A percentile compares a stretch with the other conserved stretches of the same genome.
These are phyloP conservation scores for Tetramorium simillimum DNA, from an alignment of 1,140 invertebrate genomes.

Conservation along the genomic window DNA sequence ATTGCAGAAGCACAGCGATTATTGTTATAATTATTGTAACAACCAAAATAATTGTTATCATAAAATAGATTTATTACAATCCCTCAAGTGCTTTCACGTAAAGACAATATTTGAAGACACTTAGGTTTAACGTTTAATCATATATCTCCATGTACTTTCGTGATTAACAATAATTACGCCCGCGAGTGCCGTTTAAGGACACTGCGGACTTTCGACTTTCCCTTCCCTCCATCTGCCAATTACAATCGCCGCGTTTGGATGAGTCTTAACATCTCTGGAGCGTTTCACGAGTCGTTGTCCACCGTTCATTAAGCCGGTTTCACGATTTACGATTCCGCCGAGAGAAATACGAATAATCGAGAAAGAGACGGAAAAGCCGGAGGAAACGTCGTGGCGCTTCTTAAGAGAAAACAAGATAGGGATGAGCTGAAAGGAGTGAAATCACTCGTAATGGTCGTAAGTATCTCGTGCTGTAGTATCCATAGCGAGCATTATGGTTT, in stretches of 20 bases:
- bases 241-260: slow-evolving; percentile 61
- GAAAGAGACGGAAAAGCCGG: background rate
- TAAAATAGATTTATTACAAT: slow-evolving; percentile 28
- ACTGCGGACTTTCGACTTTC: slow-evolving; percentile 35
- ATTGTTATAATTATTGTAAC: background rate
- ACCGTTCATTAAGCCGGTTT: slow-evolving; percentile 65
- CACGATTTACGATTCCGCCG: slow-evolving; percentile 65
- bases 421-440: slow-evolving; percentile 47
- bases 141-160: slow-evolving; percentile 21
- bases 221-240: slow-evolving; percentile 48
- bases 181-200: slow-evolving; percentile 37
- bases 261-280: slow-evolving; percentile 9
- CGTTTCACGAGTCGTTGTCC: slow-evolving; percentile 66
- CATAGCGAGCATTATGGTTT: slow-evolving; percentile 61
- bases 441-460: slow-evolving; percentile 55
- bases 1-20: background rate
- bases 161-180: slow-evolving; percentile 51
- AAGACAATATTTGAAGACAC: slow-evolving; percentile 26
- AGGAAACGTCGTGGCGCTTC: background rate
- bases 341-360: slow-evolving; percentile 65
- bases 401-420: slow-evolving; percentile 20
- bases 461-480: slow-evolving; percentile 31
- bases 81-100: background rate
- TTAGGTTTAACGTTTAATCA: background rate
- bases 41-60: background rate